Percentiles rank a stretch among this genome's conserved stretches.
These are phyloP conservation scores for Lasiurus cinereus DNA, from an alignment of 2,113 vertebrate species.

Conservation along the genomic window DNA sequence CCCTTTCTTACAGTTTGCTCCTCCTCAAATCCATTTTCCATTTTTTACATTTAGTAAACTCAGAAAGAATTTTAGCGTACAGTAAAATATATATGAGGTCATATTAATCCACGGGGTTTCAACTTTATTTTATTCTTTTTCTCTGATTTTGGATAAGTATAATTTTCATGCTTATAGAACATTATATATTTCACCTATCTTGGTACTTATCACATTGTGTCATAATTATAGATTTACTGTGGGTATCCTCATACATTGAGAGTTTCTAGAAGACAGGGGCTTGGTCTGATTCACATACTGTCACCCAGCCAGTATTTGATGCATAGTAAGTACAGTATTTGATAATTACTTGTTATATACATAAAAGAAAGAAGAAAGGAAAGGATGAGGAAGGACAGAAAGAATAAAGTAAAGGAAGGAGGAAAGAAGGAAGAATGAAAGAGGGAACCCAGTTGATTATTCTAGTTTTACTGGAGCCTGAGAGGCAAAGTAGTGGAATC, in stretches of 20 bases:
- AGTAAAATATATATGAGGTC: background rate
- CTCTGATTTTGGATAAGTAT: background rate
- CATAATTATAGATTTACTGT: background rate
- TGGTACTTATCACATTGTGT: constrained; percentile 25
- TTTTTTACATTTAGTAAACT: background rate
- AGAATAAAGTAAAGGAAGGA: background rate
- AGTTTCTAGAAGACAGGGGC: background rate
- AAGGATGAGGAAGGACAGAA: background rate
- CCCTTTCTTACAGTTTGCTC: background rate
- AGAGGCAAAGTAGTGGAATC: background rate
- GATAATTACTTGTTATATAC: constrained; percentile 11
- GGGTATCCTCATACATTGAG: background rate
- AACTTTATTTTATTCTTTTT: constrained; percentile 44
- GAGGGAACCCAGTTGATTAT: background rate
- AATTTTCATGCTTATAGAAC: background rate
- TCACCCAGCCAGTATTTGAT: background rate
- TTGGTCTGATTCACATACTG: background rate
- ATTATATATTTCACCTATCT: background rate
- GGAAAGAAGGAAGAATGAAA: background rate
- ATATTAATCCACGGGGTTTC: background rate
- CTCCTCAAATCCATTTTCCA: constrained; percentile 4
- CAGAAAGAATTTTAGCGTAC: background rate
- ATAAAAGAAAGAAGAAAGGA: background rate
- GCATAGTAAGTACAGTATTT: background rate
- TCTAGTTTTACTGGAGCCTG: background rate